Evolutionary conservation across 2,888 invertebrate genomes (phyloP).

Genomic region (Leptinotarsa haldemani): DNA sequence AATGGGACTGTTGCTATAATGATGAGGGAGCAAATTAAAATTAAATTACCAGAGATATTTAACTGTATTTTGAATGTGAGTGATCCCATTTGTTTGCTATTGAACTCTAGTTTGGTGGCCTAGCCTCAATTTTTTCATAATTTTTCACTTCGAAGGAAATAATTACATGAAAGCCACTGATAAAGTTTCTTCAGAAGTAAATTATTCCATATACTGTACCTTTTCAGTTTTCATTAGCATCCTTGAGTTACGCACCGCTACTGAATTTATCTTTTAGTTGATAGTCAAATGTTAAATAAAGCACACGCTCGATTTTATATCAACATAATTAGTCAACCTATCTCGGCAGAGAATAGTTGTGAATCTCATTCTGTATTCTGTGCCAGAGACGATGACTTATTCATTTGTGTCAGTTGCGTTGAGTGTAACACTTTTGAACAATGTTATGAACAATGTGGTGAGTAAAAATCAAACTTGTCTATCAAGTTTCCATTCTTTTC

Average conservation of each 20-base stretch:
- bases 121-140: too few relatives aligned
- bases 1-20: too few relatives aligned
- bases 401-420: conserved; percentile 1
- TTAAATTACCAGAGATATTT: too few relatives aligned
- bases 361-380: background rate
- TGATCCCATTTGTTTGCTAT: too few relatives aligned
- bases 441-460: background rate
- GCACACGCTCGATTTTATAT: background rate
- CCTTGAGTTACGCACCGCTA: background rate
- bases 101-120: too few relatives aligned
- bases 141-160: too few relatives aligned
- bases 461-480: background rate
- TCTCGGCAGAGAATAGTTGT: background rate
- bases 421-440: background rate
- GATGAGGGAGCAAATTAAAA: too few relatives aligned
- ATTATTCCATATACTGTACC: too few relatives aligned
- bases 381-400: background rate
- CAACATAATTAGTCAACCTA: background rate
- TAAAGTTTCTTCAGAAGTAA: too few relatives aligned
- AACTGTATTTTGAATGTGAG: too few relatives aligned
- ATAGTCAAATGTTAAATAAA: background rate
- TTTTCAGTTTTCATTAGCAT: too few relatives aligned
- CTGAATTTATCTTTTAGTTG: background rate
- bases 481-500: background rate
- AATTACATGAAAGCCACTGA: too few relatives aligned